These are phyloP conservation scores for Nipponia nippon DNA, from an alignment of 2,113 vertebrate species.

Conservation along the genomic window DNA sequence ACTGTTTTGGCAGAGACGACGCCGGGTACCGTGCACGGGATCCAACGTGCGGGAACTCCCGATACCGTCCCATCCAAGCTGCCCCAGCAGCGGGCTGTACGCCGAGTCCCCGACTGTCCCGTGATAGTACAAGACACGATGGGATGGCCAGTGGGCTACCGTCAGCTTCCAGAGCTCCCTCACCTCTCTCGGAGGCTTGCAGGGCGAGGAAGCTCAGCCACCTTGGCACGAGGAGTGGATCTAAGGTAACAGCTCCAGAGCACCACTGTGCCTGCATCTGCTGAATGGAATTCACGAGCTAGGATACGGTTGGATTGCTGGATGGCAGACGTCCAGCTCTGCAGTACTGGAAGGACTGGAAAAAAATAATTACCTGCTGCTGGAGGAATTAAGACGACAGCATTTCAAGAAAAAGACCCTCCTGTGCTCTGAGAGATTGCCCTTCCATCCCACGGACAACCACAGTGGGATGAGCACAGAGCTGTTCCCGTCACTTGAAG, in stretches of 20 bases:
- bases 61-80: fast-evolving
- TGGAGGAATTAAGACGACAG: neutral
- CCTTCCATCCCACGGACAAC: fast-evolving
- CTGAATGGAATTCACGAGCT: neutral
- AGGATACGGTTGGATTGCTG: fast-evolving
- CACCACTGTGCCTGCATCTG: neutral
- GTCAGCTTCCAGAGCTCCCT: neutral
- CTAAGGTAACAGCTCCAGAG: neutral
- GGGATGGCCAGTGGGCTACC: neutral
- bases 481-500: neutral
- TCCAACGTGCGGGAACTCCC: fast-evolving
- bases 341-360: neutral
- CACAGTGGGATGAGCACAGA: neutral
- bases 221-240: too few species aligned
- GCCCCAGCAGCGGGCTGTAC: fast-evolving
- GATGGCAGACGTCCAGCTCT: neutral
- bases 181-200: fast-evolving
- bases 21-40: neutral
- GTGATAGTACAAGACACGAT: fast-evolving
- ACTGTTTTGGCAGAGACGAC: neutral
- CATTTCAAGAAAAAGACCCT: fast-evolving
- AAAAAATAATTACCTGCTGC: neutral
- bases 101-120: neutral
- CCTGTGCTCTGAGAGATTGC: fast-evolving
- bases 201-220: neutral